These are phyloP conservation scores for Automeris io DNA, from an alignment of 2,888 invertebrate genomes.

Conservation along the genomic window DNA sequence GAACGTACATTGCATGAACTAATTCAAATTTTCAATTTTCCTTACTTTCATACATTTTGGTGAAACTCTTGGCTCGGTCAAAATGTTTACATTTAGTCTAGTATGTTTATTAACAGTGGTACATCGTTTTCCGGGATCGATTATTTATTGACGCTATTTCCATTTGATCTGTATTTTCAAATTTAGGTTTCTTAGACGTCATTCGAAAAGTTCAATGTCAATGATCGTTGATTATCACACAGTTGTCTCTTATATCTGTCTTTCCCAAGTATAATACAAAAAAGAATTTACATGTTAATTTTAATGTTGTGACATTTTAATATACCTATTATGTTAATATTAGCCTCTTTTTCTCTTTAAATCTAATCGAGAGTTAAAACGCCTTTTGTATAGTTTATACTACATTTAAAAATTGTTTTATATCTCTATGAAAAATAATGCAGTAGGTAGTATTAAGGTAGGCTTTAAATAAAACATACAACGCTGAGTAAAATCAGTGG, in stretches of 20 bases:
- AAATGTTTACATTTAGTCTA: conserved; percentile 3
- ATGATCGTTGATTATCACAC: conserved; percentile 2
- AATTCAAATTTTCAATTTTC: conserved; percentile 1
- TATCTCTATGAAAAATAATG: too few relatives aligned
- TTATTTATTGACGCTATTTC: background rate
- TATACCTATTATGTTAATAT: too few relatives aligned
- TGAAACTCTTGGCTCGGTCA: conserved; percentile 4
- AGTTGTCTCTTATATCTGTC: background rate
- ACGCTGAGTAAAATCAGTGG: too few relatives aligned
- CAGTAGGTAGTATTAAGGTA: too few relatives aligned
- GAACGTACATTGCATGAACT: conserved; percentile 2
- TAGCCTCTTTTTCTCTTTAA: too few relatives aligned
- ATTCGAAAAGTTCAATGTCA: conserved; percentile 3
- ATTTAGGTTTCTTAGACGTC: conserved; percentile 1
- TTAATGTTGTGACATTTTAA: background rate
- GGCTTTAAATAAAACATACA: too few relatives aligned
- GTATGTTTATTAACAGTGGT: conserved; percentile 7
- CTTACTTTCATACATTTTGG: conserved; percentile 1
- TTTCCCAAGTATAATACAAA: background rate
- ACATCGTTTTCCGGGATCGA: conserved; percentile 6
- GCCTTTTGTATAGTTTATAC: too few relatives aligned
- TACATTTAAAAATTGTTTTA: too few relatives aligned
- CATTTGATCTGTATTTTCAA: background rate
- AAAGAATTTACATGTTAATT: background rate
- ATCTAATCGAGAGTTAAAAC: background rate